Conservation (phyloP, 2,113 vertebrate genomes). For the Erythrocebus patas region DNA sequence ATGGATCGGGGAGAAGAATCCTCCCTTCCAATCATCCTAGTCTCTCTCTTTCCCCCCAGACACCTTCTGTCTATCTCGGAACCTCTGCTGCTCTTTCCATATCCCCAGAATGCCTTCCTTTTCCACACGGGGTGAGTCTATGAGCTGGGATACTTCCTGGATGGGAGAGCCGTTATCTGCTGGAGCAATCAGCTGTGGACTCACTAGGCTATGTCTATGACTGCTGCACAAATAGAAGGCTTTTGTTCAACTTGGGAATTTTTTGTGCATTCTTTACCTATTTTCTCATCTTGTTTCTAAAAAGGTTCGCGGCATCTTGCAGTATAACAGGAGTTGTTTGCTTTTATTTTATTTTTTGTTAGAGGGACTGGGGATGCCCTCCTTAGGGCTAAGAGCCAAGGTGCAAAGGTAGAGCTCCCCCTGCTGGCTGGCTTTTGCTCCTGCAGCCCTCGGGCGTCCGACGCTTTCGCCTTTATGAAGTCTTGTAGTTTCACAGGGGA, state of each 20-base stretch:
- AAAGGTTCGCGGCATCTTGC: neutral
- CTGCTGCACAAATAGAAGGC: neutral
- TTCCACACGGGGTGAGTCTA: neutral
- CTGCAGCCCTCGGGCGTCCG: neutral
- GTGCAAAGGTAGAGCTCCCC: slow-evolving; percentile 37
- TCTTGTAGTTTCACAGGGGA: neutral
- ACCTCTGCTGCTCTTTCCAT: neutral
- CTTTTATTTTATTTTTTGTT: neutral
- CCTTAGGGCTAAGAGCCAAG: neutral
- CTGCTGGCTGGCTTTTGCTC: slow-evolving; percentile 56
- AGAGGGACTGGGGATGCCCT: neutral
- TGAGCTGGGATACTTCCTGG: neutral
- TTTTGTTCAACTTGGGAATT: neutral
- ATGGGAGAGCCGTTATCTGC: neutral
- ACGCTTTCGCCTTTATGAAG: neutral
- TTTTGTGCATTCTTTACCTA: neutral
- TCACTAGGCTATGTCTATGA: neutral
- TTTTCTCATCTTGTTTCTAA: neutral
- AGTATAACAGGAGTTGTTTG: neutral
- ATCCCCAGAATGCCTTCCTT: neutral
- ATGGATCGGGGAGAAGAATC: neutral
- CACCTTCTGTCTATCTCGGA: neutral
- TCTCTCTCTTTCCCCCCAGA: neutral
- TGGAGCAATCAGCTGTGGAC: neutral
- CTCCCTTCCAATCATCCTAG: neutral